phyloP scores from a whole-genome alignment of 2,888 invertebrate genomes.

The Dicranocentrus wangi region DNA sequence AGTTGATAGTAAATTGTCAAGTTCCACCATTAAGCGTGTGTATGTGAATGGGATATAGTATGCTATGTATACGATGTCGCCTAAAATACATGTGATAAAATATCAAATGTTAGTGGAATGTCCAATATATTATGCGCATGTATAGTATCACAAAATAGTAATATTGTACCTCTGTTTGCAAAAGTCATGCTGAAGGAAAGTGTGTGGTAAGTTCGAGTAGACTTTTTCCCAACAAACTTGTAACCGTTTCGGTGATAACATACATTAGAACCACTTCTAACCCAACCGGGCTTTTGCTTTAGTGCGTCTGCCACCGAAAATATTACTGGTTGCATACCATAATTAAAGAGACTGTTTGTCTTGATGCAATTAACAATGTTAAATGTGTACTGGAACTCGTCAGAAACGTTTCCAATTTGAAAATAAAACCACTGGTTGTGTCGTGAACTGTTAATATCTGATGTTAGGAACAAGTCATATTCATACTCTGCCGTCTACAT shows the following conservation, averaged over 20 bases:
- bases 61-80: conserved; percentile 88
- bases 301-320: conserved; percentile 86
- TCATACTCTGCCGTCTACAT: conserved; percentile 83
- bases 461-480: conserved; percentile 87
- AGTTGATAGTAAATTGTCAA: conserved; percentile 28
- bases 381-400: conserved; percentile 83
- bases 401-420: conserved; percentile 85
- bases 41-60: conserved; percentile 92
- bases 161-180: conserved; percentile 79
- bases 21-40: conserved; percentile 82
- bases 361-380: conserved; percentile 92
- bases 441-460: conserved; percentile 86
- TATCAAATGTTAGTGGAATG: neutral
- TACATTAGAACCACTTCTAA: conserved; percentile 83
- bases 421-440: conserved; percentile 95
- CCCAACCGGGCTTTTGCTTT: conserved; percentile 72
- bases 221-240: conserved; percentile 78
- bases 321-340: conserved; percentile 90
- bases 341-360: conserved; percentile 89
- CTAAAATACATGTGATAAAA: neutral
- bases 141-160: too few species aligned
- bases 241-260: conserved; percentile 87
- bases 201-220: conserved; percentile 81
- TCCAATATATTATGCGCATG: too few species aligned
- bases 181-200: conserved; percentile 86